These are phyloP conservation scores for Spilogale gracilis DNA, from an alignment of 2,113 vertebrate genomes.

Conservation along the genomic window DNA sequence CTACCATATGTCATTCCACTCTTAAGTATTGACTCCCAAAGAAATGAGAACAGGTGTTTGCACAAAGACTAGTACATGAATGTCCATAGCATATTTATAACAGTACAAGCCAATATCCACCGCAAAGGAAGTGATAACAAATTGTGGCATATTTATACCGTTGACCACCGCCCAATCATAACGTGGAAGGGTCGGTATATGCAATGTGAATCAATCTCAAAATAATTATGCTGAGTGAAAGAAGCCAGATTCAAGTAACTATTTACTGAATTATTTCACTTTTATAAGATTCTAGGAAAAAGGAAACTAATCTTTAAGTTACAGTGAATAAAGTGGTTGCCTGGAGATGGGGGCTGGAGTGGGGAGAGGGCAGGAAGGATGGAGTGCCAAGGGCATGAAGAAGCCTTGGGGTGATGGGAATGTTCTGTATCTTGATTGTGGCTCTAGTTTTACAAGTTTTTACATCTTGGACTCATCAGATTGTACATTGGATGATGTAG, in stretches of 20 bases:
- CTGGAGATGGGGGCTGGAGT: background rate
- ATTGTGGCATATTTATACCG: background rate
- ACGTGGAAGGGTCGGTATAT: background rate
- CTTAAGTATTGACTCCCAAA: background rate
- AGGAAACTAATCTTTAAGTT: background rate
- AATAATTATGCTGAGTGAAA: background rate
- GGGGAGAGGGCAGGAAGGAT: background rate
- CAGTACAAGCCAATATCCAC: background rate
- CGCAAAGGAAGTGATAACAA: background rate
- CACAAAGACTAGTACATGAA: background rate
- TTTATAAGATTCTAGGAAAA: background rate
- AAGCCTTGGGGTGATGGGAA: background rate
- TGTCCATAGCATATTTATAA: background rate
- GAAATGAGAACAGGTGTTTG: background rate
- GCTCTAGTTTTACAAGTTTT: background rate
- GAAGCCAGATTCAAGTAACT: background rate
- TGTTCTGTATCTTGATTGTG: background rate
- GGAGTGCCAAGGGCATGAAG: too few relatives aligned
- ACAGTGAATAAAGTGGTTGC: background rate
- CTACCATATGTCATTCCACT: background rate
- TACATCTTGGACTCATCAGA: background rate
- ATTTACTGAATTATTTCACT: background rate
- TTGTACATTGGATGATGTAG: background rate
- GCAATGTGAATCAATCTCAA: background rate
- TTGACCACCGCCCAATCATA: background rate